Evolutionary conservation across 2,797 vertebrate genomes (phyloP).

Genomic region (Allochrocebus solatus): DNA sequence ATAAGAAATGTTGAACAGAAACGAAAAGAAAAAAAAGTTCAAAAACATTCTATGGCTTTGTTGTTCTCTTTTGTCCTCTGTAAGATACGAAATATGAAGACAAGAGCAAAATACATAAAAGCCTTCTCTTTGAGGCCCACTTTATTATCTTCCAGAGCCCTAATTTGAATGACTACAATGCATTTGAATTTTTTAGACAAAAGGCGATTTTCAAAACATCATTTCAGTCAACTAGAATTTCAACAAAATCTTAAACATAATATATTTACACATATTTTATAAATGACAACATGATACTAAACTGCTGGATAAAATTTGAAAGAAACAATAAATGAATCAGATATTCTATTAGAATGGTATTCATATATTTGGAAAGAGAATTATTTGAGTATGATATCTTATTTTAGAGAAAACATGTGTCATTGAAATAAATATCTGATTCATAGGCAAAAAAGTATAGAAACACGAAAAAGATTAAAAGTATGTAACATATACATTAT

Average conservation of each 20-base stretch:
- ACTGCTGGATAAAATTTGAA: slow-evolving; percentile 12
- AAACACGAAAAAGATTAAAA: neutral
- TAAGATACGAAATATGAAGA: neutral
- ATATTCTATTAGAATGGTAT: neutral
- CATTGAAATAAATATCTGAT: slow-evolving; percentile 32
- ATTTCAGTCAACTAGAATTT: slow-evolving; percentile 25
- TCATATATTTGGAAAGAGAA: neutral
- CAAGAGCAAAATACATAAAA: neutral
- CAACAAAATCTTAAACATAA: slow-evolving; percentile 17
- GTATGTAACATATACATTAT: neutral
- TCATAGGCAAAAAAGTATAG: neutral
- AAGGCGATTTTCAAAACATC: slow-evolving; percentile 11
- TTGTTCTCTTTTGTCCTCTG: neutral
- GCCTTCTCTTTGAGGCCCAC: neutral
- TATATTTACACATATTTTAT: slow-evolving; percentile 54
- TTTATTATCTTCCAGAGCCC: neutral
- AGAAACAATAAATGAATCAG: slow-evolving; percentile 46
- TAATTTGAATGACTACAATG: neutral
- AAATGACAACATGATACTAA: slow-evolving; percentile 40
- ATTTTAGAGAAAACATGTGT: slow-evolving; percentile 19
- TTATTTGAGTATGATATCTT: neutral
- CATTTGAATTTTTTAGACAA: neutral
- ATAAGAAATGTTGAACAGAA: neutral
- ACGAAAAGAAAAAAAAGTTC: neutral
- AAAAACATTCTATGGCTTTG: neutral